These are phyloP conservation scores for Bombus confusus DNA, from an alignment of 1,140 invertebrate genomes.

Conservation along the genomic window DNA sequence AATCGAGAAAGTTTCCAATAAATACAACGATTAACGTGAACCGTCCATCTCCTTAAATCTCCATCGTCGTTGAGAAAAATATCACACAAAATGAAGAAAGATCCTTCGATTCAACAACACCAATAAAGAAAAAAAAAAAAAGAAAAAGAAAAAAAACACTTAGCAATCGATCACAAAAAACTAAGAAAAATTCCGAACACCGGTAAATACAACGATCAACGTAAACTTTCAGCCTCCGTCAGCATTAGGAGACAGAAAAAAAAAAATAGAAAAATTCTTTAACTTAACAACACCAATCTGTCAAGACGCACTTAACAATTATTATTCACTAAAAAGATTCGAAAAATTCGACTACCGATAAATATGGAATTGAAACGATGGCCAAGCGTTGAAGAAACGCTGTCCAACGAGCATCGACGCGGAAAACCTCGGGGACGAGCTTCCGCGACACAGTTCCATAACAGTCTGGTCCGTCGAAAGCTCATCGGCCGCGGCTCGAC, in stretches of 20 bases:
- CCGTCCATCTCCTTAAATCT: not conserved
- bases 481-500: constrained; percentile 45
- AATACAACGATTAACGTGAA: not conserved
- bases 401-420: not conserved
- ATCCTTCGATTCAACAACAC: no score
- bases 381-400: not conserved
- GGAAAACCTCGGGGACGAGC: constrained; percentile 5
- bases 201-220: not conserved
- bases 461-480: constrained; percentile 56
- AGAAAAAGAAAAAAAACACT: not conserved
- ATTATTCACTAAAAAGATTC: not conserved
- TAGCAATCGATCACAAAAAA: not conserved
- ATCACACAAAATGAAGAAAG: no score
- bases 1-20: no score
- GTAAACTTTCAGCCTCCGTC: not conserved
- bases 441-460: constrained; percentile 46
- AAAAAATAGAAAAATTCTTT: not conserved
- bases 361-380: not conserved
- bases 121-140: not conserved
- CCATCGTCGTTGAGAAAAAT: not conserved
- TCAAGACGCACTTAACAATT: not conserved
- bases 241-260: not conserved
- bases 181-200: not conserved
- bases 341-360: not conserved
- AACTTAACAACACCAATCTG: not conserved